Evolutionary conservation across 1,140 invertebrate genomes (phyloP).

Genomic region (Colletes gigas): DNA sequence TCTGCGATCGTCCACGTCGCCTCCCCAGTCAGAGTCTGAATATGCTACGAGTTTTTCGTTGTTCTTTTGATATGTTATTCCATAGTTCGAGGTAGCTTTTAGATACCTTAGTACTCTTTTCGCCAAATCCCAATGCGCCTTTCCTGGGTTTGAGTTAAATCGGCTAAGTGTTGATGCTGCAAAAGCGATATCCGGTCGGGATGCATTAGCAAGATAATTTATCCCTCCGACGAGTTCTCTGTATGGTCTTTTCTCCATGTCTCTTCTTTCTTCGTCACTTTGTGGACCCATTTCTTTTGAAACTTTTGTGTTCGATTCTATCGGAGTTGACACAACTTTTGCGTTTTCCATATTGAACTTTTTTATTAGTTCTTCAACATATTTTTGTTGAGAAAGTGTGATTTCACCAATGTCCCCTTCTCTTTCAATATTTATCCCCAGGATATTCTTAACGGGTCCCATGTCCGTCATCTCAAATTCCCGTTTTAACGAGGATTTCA

Average conservation of each 20-base stretch:
- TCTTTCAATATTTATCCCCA: not conserved
- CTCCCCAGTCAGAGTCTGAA: no score
- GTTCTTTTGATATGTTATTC: not conserved
- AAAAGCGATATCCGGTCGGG: not conserved
- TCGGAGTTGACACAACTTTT: constrained; percentile 1
- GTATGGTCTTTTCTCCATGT: constrained; percentile 1
- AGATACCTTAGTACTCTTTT: not conserved
- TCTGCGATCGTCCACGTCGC: no score
- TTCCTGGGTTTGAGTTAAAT: not conserved
- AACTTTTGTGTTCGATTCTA: not conserved
- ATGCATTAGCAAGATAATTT: constrained; percentile 9
- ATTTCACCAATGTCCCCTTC: not conserved
- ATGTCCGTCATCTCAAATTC: constrained; percentile 16
- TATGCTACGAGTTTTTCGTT: no score
- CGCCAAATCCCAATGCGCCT: not conserved
- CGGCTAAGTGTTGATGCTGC: not conserved
- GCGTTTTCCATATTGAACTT: constrained; percentile 30
- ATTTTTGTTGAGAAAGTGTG: not conserved
- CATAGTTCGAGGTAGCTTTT: not conserved
- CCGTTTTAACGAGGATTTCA: not conserved
- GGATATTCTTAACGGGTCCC: not conserved
- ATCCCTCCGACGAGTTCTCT: constrained; percentile 1
- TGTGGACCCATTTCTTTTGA: not conserved
- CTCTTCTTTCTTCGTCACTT: no score
- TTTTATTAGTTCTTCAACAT: not conserved